Evolutionary conservation across 2,888 invertebrate species (phyloP).

Genomic region (Drosophila siamana): DNA sequence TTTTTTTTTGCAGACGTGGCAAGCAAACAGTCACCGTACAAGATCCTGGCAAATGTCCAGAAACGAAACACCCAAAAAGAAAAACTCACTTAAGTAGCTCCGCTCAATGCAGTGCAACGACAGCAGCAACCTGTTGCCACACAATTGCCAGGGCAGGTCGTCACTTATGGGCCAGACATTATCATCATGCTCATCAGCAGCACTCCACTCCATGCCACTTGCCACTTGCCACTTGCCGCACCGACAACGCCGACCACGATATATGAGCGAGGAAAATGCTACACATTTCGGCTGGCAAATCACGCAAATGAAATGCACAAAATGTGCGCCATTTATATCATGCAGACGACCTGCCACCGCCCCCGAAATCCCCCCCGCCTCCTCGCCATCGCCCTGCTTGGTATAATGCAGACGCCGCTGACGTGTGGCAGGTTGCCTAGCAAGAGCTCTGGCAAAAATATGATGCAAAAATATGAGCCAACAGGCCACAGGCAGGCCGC

Average conservation of each 20-base stretch:
- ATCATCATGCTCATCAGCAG: conserved; percentile 58
- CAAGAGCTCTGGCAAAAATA: conserved; percentile 49
- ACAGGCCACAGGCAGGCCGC: conserved; percentile 58
- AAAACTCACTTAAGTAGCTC: conserved; percentile 36
- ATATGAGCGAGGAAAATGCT: conserved; percentile 51
- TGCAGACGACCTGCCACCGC: conserved; percentile 38
- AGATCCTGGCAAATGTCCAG: conserved; percentile 47
- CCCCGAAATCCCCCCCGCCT: background rate
- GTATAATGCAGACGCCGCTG: conserved; percentile 1
- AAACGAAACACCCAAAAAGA: conserved; percentile 10
- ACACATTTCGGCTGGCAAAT: conserved; percentile 75
- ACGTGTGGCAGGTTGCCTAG: conserved; percentile 48
- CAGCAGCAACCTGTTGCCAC: conserved; percentile 46
- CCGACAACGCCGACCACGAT: conserved; percentile 28
- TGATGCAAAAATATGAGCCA: conserved; percentile 65
- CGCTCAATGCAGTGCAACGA: conserved; percentile 18
- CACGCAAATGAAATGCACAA: conserved; percentile 81
- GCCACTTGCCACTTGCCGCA: too few relatives aligned
- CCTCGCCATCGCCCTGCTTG: background rate
- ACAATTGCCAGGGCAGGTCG: conserved; percentile 40
- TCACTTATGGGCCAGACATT: conserved; percentile 55
- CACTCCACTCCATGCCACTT: conserved; percentile 6
- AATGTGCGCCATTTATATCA: conserved; percentile 79
- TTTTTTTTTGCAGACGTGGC: background rate
- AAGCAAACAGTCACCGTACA: conserved; percentile 4